Evolutionary conservation across 2,797 vertebrate species (phyloP), one percentile per base, ranked within the genome.

Genomic region (Amniataba percoides): DNA sequence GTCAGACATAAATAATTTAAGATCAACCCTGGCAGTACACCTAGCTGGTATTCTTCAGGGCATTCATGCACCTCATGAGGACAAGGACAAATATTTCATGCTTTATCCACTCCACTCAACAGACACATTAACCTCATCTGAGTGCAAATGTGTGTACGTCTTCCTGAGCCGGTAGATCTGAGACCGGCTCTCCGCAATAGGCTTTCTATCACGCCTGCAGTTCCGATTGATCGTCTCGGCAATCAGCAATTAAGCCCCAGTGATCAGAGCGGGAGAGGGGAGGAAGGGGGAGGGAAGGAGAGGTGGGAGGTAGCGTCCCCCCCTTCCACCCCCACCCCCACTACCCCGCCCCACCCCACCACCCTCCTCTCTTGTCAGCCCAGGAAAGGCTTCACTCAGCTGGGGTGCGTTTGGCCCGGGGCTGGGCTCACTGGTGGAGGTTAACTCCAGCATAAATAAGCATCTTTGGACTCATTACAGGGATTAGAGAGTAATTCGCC

Each of bases 361-460:
- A 71, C 46, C 39, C 88, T 92, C 82, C 85, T 83, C 89, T 88
- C 86, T 88, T 85, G 87, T 93, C 92, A 92, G 89, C 90, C 87
- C 85, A 83, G 93, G 93, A 94, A 93, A 94, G 92, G 87, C 91
- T 90, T 92, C 91, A 91, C 93, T 92, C 92, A 93, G 93, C 93
- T 92, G 88, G 94, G 94, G 91, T 93, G 93, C 92, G 64, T 95
- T 95, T 95, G 88, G 95, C 95, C 95, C 52, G 82, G 91, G 95
- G 95, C 95, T 92, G 86, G 92, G 94, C 94, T 96, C 95, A 95
- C 93, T 95, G 92, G 94, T 95, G 94, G 94, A 95, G 94, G 95
- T 96, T 96, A 96, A 95, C 93, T 94, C 94, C 93, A 93, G 95
- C 95, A 95, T 95, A 96, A 96, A 95, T 96, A 96, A 95, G 93